Conservation (phyloP, 2,797 vertebrate genomes). For the Petrocephalus sullivani region DNA sequence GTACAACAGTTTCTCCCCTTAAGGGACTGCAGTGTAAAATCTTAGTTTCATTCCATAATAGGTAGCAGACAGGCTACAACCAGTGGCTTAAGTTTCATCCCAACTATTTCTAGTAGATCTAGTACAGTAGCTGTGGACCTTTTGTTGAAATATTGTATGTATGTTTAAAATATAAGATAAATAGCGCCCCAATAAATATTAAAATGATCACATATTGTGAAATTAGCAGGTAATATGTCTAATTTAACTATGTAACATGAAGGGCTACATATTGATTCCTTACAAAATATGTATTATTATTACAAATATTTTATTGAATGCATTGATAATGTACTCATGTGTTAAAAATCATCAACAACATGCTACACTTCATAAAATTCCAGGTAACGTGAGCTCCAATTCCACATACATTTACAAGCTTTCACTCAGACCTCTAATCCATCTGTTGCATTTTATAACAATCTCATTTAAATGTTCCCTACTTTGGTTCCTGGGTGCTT, state of each 20-base stretch:
- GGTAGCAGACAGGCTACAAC: not conserved
- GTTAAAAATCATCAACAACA: not conserved
- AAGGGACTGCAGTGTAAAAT: not conserved
- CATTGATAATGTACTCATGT: not conserved
- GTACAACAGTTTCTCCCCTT: not conserved
- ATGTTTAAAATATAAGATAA: not conserved
- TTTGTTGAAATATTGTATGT: not conserved
- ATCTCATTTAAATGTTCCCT: slow-evolving; percentile 1
- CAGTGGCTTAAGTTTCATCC: not conserved
- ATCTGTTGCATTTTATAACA: not conserved
- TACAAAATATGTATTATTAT: not conserved
- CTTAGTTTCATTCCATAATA: not conserved
- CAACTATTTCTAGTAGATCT: not conserved
- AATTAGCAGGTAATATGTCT: not conserved
- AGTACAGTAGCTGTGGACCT: not conserved
- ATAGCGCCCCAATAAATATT: not conserved
- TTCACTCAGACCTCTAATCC: not conserved
- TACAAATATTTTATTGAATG: not conserved
- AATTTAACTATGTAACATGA: not conserved
- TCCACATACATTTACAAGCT: not conserved
- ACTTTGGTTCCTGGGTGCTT: slow-evolving; percentile 62
- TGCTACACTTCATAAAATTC: not conserved
- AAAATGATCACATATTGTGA: not conserved
- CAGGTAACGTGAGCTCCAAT: too few relatives aligned
- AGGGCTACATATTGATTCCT: not conserved